Evolutionary conservation across 2,113 vertebrate genomes (phyloP).

Genomic region (Hydrochoerus hydrochaeris): DNA sequence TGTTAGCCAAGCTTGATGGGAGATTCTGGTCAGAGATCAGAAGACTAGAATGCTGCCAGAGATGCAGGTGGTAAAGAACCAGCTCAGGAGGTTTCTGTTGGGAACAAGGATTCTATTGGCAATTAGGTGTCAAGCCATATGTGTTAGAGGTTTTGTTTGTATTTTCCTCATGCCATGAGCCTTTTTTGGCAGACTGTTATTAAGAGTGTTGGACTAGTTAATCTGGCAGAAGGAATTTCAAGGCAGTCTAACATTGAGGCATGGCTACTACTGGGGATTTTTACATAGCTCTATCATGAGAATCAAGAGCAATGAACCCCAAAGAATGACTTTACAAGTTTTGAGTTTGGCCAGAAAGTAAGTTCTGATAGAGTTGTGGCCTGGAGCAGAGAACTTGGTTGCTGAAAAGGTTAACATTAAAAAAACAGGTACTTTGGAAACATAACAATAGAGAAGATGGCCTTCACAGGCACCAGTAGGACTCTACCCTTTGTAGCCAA

Average conservation of each 20-base stretch:
- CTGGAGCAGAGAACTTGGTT: neutral
- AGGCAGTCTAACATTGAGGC: neutral
- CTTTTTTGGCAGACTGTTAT: neutral
- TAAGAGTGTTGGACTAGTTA: neutral
- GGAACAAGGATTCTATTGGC: neutral
- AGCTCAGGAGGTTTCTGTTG: neutral
- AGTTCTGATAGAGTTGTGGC: neutral
- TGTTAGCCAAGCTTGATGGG: neutral
- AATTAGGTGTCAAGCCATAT: neutral
- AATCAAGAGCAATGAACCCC: neutral
- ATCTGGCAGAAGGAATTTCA: neutral
- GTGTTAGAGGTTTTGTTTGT: neutral
- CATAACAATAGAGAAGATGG: neutral
- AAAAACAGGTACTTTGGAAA: neutral
- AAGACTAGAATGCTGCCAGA: neutral
- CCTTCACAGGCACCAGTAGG: neutral
- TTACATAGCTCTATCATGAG: neutral
- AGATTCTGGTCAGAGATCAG: neutral
- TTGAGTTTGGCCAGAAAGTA: neutral
- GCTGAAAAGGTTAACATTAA: neutral
- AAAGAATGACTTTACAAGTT: neutral
- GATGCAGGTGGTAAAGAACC: neutral
- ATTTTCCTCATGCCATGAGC: neutral
- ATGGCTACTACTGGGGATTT: neutral
- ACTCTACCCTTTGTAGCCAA: neutral